Conservation (phyloP, 2,113 vertebrate species). For the Osmerus mordax region DNA sequence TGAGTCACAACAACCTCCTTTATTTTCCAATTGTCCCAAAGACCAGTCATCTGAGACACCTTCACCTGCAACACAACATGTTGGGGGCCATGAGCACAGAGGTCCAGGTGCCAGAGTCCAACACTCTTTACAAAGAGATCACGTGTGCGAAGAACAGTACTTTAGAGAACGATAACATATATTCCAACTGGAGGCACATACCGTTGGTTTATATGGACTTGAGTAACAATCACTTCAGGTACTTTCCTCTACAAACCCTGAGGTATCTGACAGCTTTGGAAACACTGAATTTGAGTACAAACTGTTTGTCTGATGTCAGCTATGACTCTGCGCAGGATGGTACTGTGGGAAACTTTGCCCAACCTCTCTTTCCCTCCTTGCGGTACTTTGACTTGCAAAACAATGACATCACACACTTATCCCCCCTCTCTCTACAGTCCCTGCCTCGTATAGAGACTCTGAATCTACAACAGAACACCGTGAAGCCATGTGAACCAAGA, state of each 20-base stretch:
- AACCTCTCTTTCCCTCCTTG: conserved; percentile 47
- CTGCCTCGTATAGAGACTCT: conserved; percentile 68
- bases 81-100: conserved; percentile 58
- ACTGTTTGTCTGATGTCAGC: conserved; percentile 71
- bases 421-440: conserved; percentile 63
- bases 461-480: conserved; percentile 68
- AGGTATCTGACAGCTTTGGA: conserved; percentile 65
- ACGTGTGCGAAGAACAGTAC: conserved; percentile 25
- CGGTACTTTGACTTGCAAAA: conserved; percentile 65
- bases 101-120: conserved; percentile 44
- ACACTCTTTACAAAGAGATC: conserved; percentile 59
- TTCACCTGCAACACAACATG: conserved; percentile 77
- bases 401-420: conserved; percentile 64
- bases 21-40: conserved; percentile 71
- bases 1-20: conserved; percentile 75
- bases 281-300: conserved; percentile 70
- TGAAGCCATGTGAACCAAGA: conserved; percentile 61
- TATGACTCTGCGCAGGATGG: conserved; percentile 41
- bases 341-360: conserved; percentile 25
- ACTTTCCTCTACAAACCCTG: conserved; percentile 68
- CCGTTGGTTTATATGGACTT: conserved; percentile 70
- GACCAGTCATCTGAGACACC: conserved; percentile 56
- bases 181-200: conserved; percentile 45
- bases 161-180: conserved; percentile 45
- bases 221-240: conserved; percentile 72